These are phyloP conservation scores for Lophura nycthemera DNA, from an alignment of 2,113 vertebrate species.

Conservation along the genomic window DNA sequence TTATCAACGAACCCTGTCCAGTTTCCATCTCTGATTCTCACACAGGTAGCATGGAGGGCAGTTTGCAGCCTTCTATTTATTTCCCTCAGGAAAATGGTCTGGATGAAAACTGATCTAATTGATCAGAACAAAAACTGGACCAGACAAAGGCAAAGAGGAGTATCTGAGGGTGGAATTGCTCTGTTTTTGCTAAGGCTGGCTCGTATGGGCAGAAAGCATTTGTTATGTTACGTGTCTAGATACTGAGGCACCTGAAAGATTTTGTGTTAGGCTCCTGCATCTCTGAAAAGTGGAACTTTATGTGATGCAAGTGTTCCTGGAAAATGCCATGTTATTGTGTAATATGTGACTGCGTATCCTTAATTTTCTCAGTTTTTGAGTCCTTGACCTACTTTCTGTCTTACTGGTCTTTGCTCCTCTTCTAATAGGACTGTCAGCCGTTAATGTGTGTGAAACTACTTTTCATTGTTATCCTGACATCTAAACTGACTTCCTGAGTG, in stretches of 20 bases:
- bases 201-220: background rate
- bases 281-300: background rate
- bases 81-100: background rate
- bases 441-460: background rate
- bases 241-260: background rate
- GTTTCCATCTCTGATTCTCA: background rate
- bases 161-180: background rate
- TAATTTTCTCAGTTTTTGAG: background rate
- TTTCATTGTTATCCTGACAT: background rate
- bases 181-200: background rate
- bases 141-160: background rate
- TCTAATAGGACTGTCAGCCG: background rate
- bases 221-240: background rate
- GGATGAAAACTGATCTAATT: background rate
- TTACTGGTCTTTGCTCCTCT: background rate
- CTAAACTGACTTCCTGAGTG: background rate
- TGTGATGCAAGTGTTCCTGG: background rate
- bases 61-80: background rate
- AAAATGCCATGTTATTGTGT: background rate
- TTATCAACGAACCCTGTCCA: background rate
- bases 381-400: background rate
- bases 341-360: background rate
- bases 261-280: background rate
- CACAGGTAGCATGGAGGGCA: accelerated
- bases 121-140: background rate